phyloP scores from a whole-genome alignment of 2,797 vertebrate genomes.

The Tragelaphus eurycerus region DNA sequence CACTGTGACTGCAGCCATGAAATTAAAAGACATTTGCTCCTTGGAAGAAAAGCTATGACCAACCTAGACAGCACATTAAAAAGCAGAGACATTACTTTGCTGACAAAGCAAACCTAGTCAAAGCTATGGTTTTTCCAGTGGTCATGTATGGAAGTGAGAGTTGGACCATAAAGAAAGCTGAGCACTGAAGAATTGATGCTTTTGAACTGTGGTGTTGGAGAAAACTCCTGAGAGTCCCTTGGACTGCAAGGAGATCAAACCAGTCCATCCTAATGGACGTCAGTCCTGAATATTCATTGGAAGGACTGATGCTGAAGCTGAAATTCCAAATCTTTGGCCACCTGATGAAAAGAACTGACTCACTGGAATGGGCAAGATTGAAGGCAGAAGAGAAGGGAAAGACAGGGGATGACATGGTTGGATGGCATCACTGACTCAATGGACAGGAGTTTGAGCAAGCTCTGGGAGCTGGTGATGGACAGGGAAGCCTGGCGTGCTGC shows the following conservation, averaged over 20 bases:
- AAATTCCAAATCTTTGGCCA: not conserved
- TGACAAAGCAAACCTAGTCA: not conserved
- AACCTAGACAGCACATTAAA: not conserved
- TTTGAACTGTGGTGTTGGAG: not conserved
- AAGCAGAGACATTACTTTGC: not conserved
- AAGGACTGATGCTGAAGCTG: not conserved
- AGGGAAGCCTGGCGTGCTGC: not conserved
- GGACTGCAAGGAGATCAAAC: not conserved
- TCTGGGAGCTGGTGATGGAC: not conserved
- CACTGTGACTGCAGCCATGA: not conserved
- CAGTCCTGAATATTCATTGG: not conserved
- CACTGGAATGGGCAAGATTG: not conserved
- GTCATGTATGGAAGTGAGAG: not conserved
- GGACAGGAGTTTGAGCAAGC: not conserved
- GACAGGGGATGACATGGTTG: not conserved
- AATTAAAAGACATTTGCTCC: not conserved
- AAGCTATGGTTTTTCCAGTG: not conserved
- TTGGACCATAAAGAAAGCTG: not conserved
- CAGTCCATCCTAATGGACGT: not conserved
- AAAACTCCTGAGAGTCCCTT: not conserved
- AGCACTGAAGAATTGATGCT: not conserved
- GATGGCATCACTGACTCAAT: not conserved
- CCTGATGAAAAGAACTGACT: not conserved
- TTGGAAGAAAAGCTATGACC: not conserved
- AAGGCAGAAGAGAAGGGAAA: not conserved